Evolutionary conservation across 1,140 invertebrate species (phyloP), one percentile per base, ranked within the genome.

Genomic region (Meteorus sp.): DNA sequence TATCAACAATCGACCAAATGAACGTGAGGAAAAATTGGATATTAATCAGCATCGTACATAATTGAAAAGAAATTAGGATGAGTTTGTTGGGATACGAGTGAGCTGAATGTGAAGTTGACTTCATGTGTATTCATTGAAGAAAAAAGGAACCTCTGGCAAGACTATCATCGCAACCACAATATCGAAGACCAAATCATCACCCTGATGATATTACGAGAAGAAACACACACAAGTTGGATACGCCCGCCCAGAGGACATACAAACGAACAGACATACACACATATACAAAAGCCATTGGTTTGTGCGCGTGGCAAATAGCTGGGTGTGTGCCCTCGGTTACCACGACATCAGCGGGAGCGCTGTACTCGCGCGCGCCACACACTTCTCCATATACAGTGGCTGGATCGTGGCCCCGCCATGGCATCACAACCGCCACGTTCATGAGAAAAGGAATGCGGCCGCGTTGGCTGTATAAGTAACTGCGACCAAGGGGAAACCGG

Each of bases 371-470:
- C 53, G 27, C n/a, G 27, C 19, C 25, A 33, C 50, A 52, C 50
- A 37, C 50, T 17, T 51, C 29, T 52, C 31, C 9, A 33, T 52
- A 39, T 39, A 22, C 47, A 19, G 22, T 22, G 43, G 39, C 35
- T 19, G 31, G 43, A 58, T 37, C 37, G 41, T 53, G 51, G 23
- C 54, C 29, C 45, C 29, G 48, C 58, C 37, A 64, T 37, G 63
- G 55, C 56, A 61, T 48, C 57, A 23, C 35, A 54, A 60, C 54
- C 61, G 61, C 60, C 62, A 63, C 68, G 72, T 71, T 72, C 66
- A 65, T 65, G 68, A 70, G 67, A 74, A n/a, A n/a, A 74, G 74
- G 75, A 77, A 77, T 76, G 75, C 71, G 76, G 70, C 73, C 71
- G 70, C 65, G 66, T 64, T 62, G 53, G 56, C 37, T 51, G 48